Percentiles rank a stretch among this genome's conserved stretches.
phyloP scores from a whole-genome alignment of 2,113 vertebrate genomes.

The Aptenodytes patagonicus region DNA sequence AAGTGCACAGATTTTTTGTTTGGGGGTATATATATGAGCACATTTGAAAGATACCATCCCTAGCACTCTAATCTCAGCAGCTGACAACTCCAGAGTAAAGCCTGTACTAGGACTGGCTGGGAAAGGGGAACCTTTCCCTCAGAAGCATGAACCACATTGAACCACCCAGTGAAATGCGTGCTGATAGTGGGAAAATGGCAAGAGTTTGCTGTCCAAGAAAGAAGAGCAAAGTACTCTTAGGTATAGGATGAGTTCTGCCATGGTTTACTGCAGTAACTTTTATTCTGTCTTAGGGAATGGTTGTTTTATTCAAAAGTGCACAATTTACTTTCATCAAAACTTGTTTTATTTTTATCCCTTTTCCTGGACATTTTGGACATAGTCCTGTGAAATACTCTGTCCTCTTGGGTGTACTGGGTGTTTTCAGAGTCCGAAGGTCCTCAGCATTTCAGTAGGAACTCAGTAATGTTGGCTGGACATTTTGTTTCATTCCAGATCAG shows the following conservation, averaged over 20 bases:
- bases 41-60: background rate
- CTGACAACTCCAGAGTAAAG: background rate
- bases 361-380: background rate
- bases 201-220: background rate
- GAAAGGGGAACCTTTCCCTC: background rate
- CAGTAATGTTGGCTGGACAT: slow-evolving; percentile 34
- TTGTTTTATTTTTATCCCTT: slow-evolving; percentile 4
- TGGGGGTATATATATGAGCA: background rate
- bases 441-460: slow-evolving; percentile 14
- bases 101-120: background rate
- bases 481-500: slow-evolving; percentile 35
- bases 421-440: slow-evolving; percentile 15
- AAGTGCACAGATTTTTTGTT: background rate
- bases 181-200: background rate
- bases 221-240: background rate
- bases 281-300: background rate
- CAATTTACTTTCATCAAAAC: background rate
- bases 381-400: background rate
- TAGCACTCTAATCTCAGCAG: background rate
- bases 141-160: background rate
- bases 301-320: background rate
- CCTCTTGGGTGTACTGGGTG: background rate
- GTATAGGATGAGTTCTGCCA: background rate
- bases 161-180: background rate
- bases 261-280: background rate